phyloP scores from a whole-genome alignment of 2,113 vertebrate species.

The Corythornis madagascariensis region DNA sequence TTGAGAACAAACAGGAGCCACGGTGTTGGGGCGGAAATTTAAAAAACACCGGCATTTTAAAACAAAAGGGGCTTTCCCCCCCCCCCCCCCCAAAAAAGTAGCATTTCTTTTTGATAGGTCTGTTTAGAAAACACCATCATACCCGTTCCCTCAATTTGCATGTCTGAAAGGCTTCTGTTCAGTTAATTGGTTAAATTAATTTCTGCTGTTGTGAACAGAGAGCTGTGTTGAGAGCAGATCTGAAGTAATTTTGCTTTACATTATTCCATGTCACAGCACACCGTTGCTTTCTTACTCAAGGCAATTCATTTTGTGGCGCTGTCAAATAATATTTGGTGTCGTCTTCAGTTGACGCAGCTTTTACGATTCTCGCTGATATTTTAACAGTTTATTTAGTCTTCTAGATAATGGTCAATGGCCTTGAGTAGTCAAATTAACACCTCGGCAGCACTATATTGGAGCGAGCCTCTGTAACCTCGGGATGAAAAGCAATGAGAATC shows the following conservation, averaged over 20 bases:
- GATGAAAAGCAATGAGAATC: slow-evolving; percentile 52
- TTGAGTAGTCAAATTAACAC: slow-evolving; percentile 51
- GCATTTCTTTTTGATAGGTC: not conserved
- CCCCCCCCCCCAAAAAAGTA: no score
- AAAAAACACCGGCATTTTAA: no score
- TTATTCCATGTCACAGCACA: not conserved
- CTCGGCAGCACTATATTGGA: not conserved
- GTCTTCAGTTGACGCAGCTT: not conserved
- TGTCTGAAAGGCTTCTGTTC: slow-evolving; percentile 34
- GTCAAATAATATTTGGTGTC: slow-evolving; percentile 2
- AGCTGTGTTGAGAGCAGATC: slow-evolving; percentile 7
- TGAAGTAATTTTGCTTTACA: slow-evolving; percentile 34
- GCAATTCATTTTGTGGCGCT: slow-evolving; percentile 27
- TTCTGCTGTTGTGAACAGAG: not conserved
- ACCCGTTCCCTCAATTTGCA: not conserved
- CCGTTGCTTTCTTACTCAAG: slow-evolving; percentile 35
- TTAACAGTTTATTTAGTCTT: slow-evolving; percentile 18
- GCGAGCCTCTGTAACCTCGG: slow-evolving; percentile 31
- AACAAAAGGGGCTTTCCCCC: no score
- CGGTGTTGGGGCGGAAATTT: no score
- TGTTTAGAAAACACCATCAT: not conserved
- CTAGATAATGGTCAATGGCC: slow-evolving; percentile 49
- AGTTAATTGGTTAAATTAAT: slow-evolving; percentile 51
- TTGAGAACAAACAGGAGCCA: no score
- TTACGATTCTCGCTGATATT: not conserved